Percentiles rank a stretch among this genome's conserved stretches.
Conservation (phyloP, 1,140 invertebrate species). For the Listronotus oregonensis region DNA sequence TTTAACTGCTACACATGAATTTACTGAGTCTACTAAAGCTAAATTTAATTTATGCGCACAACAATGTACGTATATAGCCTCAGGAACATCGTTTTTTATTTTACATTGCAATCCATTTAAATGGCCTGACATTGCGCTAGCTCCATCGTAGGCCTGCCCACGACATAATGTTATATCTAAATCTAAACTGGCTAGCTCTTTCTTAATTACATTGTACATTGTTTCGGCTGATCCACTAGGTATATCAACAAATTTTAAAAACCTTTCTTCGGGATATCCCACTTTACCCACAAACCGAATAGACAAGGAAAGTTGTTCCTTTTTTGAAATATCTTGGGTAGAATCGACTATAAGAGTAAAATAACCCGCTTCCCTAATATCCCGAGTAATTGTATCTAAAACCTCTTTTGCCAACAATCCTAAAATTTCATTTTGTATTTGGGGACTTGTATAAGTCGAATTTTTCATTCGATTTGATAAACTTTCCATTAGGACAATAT, state of each 20-base stretch:
- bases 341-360: no score
- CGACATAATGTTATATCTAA: slow-evolving; percentile 6
- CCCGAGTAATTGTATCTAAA: no score
- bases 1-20: not conserved
- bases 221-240: not conserved
- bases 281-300: no score
- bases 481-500: no score
- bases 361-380: no score
- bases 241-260: not conserved
- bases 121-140: slow-evolving; percentile 9
- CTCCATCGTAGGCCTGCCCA: slow-evolving; percentile 1
- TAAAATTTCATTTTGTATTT: no score
- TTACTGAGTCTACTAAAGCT: slow-evolving; percentile 4
- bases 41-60: slow-evolving; percentile 10
- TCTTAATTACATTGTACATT: not conserved
- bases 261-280: not conserved
- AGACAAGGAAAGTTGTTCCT: no score
- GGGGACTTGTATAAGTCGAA: no score
- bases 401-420: no score
- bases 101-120: not conserved
- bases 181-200: not conserved
- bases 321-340: no score
- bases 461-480: no score
- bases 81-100: slow-evolving; percentile 4
- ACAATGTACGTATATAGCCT: slow-evolving; percentile 11